Base-by-base conservation (phyloP, 2,113 vertebrate species). In the Lepidothrix coronata region DNA sequence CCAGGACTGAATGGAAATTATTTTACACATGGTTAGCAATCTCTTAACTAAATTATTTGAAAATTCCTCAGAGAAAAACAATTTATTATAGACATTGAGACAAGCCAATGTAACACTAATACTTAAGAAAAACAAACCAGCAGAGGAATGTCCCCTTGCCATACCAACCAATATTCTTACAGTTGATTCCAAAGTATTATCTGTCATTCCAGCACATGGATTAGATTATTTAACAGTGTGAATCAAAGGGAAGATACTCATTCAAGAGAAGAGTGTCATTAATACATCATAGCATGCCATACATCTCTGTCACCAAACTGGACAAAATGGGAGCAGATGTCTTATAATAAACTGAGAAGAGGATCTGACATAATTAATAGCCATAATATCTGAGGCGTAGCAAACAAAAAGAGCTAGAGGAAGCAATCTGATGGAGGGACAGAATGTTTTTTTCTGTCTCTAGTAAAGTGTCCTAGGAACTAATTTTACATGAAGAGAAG, bases 41-140 rank as follows among this genome's bases (percentile, higher is more conserved):
- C 44, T 58, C 85, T 71, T 93, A 96, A 85, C 73, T 95, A 93
- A 98, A 96, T 96, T 96, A 96, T 97, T 97, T 97, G 83, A 86
- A 97, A 97, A 97, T 97, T 97, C 85, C 72, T 95, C 33, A 62
- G 58, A 96, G 92, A 96, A 98, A 97, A 97, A 54, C 31, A 92
- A 93, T 97, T 97, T 96, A 89, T 95, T 95, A 93, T 14, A 97
- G 89, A 92, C 17, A 7, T 68, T 88, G 68, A 97, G 93, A 97
- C 73, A 93, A 95, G 80, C 70, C 84, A 97, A 88, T 85, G 46
- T 83, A 96, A 82, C 23, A 52, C 66, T 97, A 97, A 91, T 91
- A 81, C 61, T 91, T 66, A 97, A 96, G 95, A 96, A 98, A 98
- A 98, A 97, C 96, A 97, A 98, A 97, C 75, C 9, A 85, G 59